These are phyloP conservation scores for Drosophila macrospina DNA, from an alignment of 2,888 invertebrate species.

Conservation along the genomic window DNA sequence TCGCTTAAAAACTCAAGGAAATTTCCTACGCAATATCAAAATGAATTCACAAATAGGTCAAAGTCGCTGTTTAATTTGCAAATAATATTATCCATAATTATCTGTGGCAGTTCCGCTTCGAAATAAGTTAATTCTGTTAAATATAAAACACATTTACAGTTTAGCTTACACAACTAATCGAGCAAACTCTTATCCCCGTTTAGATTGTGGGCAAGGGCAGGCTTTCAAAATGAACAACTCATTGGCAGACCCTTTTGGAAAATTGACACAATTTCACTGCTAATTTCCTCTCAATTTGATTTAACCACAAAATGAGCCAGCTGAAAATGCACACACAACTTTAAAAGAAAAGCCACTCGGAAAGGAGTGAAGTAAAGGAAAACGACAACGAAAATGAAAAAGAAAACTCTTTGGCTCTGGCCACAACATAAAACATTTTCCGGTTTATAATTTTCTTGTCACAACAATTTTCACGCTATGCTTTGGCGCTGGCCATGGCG, in stretches of 20 bases:
- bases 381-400: neutral
- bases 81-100: neutral
- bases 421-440: slow-evolving; percentile 81
- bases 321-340: slow-evolving; percentile 38
- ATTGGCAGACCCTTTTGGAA: slow-evolving; percentile 22
- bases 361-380: too few species aligned
- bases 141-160: too few species aligned
- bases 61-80: neutral
- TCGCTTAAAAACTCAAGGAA: neutral
- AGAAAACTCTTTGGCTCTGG: slow-evolving; percentile 43
- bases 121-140: neutral
- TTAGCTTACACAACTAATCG: neutral
- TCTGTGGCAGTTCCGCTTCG: too few species aligned
- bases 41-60: neutral
- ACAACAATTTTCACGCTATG: slow-evolving; percentile 83
- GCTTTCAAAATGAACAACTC: neutral
- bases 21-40: neutral
- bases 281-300: slow-evolving; percentile 70
- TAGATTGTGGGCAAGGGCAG: neutral
- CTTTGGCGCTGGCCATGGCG: slow-evolving; percentile 59
- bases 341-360: slow-evolving; percentile 24
- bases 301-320: slow-evolving; percentile 66
- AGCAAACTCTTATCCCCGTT: neutral
- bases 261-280: slow-evolving; percentile 74
- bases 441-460: slow-evolving; percentile 82